Conservation (phyloP, 2,797 vertebrate species). For the Distichodus sexfasciatus region DNA sequence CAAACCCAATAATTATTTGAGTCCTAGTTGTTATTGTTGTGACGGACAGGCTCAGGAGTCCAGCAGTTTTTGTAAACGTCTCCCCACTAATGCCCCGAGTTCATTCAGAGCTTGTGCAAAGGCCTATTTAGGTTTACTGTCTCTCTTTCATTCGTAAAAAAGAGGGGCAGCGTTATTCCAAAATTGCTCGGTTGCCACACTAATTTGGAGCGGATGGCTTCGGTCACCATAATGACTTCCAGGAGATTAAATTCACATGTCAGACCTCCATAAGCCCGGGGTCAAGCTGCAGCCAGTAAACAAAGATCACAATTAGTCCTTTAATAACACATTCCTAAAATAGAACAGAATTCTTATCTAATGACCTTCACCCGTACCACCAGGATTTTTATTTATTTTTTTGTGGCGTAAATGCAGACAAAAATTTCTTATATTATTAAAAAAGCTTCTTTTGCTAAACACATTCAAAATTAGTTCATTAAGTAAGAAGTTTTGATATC, state of each 20-base stretch:
- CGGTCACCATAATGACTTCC: conserved; percentile 43
- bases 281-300: conserved; percentile 17
- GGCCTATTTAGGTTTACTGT: conserved; percentile 36
- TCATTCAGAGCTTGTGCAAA: conserved; percentile 26
- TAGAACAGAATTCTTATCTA: neutral
- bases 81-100: conserved; percentile 24
- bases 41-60: neutral
- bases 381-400: no score
- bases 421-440: no score
- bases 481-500: no score
- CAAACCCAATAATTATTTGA: no score
- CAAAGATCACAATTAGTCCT: neutral
- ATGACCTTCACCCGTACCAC: no score
- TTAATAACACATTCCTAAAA: neutral
- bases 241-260: conserved; percentile 37
- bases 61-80: conserved; percentile 1
- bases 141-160: conserved; percentile 24
- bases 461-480: no score
- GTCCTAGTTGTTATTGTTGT: neutral
- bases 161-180: conserved; percentile 14
- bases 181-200: conserved; percentile 29
- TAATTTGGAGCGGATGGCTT: conserved; percentile 43
- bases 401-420: no score
- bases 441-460: no score
- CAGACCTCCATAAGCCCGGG: conserved; percentile 28